phyloP scores from a whole-genome alignment of 2,888 invertebrate species.

The Agrotis puta region DNA sequence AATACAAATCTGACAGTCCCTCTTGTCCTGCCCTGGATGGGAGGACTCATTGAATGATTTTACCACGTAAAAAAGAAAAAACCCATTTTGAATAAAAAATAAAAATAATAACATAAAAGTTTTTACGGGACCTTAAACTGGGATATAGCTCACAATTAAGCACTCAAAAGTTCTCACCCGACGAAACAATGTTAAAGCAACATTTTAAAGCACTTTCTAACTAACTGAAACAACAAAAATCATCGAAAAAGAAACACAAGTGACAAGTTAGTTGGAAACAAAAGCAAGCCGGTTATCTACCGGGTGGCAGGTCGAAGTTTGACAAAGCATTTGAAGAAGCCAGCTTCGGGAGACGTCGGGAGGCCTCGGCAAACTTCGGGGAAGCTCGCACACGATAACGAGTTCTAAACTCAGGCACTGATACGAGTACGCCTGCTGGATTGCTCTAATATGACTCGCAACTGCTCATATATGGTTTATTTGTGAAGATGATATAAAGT shows the following conservation, averaged over 20 bases:
- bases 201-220: slow-evolving; percentile 29
- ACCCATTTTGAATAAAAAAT: too few relatives aligned
- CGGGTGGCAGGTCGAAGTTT: slow-evolving; percentile 76
- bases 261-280: slow-evolving; percentile 76
- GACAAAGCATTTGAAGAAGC: slow-evolving; percentile 86
- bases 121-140: neutral
- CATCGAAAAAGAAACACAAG: slow-evolving; percentile 65
- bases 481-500: slow-evolving; percentile 21
- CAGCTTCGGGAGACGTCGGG: slow-evolving; percentile 63
- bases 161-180: neutral
- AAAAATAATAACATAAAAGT: too few relatives aligned
- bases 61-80: too few relatives aligned
- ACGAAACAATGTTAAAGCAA: neutral
- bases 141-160: neutral
- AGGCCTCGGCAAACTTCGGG: slow-evolving; percentile 62
- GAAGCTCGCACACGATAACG: slow-evolving; percentile 81
- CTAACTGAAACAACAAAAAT: slow-evolving; percentile 59
- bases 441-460: slow-evolving; percentile 59
- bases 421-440: slow-evolving; percentile 57
- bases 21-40: too few relatives aligned
- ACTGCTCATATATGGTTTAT: slow-evolving; percentile 54
- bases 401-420: slow-evolving; percentile 77
- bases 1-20: too few relatives aligned
- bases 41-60: too few relatives aligned
- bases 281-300: slow-evolving; percentile 83